Conservation (phyloP, 2,797 vertebrate genomes). For the Pangasius djambal region DNA sequence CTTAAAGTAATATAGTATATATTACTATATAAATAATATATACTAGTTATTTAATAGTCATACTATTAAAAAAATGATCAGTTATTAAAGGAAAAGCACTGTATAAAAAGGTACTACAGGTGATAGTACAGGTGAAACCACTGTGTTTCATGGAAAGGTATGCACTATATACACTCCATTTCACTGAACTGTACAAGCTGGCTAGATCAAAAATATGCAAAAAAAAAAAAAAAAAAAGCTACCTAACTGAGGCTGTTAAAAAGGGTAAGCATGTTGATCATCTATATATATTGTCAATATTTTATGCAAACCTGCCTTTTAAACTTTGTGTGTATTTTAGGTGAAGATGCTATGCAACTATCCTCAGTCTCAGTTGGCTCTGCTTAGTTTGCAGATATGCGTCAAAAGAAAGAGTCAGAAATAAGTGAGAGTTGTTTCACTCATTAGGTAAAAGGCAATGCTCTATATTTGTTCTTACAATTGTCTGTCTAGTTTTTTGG, state of each 20-base stretch:
- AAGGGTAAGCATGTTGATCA: background rate
- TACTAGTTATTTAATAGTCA: no score
- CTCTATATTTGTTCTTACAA: background rate
- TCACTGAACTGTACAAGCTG: background rate
- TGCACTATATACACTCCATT: background rate
- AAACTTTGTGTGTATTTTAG: background rate
- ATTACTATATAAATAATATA: no score
- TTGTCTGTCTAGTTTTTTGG: background rate
- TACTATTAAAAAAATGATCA: background rate
- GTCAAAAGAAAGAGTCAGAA: background rate
- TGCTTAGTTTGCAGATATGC: background rate
- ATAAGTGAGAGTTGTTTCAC: background rate
- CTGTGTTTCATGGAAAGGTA: background rate
- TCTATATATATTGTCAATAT: background rate
- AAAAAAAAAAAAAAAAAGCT: background rate
- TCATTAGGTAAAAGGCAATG: background rate
- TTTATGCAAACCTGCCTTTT: constrained; percentile 3
- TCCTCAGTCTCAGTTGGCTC: background rate
- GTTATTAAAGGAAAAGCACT: background rate
- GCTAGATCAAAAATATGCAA: background rate
- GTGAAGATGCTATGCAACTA: background rate
- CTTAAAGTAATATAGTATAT: background rate
- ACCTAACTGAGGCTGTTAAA: background rate
- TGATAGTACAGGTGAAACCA: background rate
- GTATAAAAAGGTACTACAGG: background rate